Conservation (phyloP, 2,797 vertebrate genomes). For the Parauchenoglanis punctatus region DNA sequence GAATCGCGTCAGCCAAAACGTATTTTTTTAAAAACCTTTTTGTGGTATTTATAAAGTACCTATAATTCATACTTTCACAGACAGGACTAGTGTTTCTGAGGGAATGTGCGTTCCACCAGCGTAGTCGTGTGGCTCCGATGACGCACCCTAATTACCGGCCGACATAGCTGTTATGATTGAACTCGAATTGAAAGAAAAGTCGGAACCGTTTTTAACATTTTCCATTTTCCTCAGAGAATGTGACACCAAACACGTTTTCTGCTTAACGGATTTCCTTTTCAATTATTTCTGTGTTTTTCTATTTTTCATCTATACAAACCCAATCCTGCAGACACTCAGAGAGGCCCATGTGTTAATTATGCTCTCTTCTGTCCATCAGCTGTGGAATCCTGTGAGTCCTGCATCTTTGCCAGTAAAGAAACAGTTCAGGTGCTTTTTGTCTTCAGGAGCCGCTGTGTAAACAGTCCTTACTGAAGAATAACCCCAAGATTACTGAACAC, state of each 20-base stretch:
- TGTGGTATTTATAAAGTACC: neutral
- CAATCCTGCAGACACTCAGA: constrained; percentile 3
- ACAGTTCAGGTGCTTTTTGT: constrained; percentile 11
- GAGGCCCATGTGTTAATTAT: constrained; percentile 32
- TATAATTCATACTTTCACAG: neutral
- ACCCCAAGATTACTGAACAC: neutral
- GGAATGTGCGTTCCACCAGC: neutral
- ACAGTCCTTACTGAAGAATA: neutral
- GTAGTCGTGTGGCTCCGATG: too few species aligned
- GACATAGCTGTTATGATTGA: too few species aligned
- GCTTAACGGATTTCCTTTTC: neutral
- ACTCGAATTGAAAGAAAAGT: neutral
- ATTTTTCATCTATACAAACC: constrained; percentile 13
- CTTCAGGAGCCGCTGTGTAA: constrained; percentile 5
- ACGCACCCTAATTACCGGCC: neutral
- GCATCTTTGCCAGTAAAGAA: constrained; percentile 12
- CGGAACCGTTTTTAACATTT: neutral
- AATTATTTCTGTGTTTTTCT: neutral
- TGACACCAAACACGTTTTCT: neutral
- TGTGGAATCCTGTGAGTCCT: neutral
- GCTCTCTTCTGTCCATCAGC: constrained; percentile 29
- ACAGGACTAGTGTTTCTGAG: neutral
- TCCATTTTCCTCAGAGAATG: neutral
- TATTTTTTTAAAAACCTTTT: too few species aligned
- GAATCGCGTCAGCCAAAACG: neutral